Conservation (phyloP, 2,797 vertebrate genomes). For the Avahi laniger region DNA sequence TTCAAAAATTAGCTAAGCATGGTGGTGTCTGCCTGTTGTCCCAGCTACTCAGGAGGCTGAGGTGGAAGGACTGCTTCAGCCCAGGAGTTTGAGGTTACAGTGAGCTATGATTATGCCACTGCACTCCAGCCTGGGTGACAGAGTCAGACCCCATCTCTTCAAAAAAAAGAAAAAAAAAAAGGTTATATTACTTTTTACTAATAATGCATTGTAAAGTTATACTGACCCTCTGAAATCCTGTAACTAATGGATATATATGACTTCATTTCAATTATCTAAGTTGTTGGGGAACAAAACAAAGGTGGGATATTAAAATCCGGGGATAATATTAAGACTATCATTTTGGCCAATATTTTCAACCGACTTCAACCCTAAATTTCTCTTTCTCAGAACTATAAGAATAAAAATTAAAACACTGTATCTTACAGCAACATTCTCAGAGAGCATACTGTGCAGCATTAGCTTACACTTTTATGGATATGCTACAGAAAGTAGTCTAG, state of each 20-base stretch:
- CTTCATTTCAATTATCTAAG: conserved; percentile 39
- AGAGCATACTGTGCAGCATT: not conserved
- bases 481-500: not conserved
- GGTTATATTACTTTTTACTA: not conserved
- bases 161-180: not conserved
- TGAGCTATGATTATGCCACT: not conserved
- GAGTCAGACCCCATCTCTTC: not conserved
- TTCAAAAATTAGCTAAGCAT: not conserved
- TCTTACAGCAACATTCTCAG: not conserved
- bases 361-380: conserved; percentile 1
- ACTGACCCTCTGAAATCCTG: not conserved
- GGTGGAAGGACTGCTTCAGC: not conserved
- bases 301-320: not conserved
- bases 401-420: not conserved
- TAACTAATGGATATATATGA: not conserved
- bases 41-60: no score
- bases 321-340: not conserved
- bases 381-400: not conserved
- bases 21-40: not conserved
- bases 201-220: not conserved
- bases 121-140: not conserved
- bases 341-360: conserved; percentile 9
- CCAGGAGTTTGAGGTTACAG: not conserved
- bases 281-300: not conserved
- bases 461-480: not conserved